A percentile compares a stretch with the other conserved stretches of the same genome.
phyloP scores from a whole-genome alignment of 2,113 vertebrate genomes.

The Burhinus bistriatus region DNA sequence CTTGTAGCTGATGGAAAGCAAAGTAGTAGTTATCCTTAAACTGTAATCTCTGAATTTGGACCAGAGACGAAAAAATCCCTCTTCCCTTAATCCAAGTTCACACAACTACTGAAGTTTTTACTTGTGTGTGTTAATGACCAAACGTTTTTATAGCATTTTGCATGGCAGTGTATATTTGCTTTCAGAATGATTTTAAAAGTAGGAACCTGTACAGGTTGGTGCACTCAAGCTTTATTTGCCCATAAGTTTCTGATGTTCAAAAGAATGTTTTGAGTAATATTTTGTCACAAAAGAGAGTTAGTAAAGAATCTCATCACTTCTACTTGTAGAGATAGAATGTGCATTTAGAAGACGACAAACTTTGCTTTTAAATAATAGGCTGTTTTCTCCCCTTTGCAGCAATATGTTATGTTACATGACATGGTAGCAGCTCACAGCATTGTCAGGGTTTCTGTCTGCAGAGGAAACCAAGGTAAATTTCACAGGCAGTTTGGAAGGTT shows the following conservation, averaged over 20 bases:
- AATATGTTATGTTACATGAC: constrained; percentile 96
- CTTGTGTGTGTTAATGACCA: not conserved
- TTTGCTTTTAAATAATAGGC: not conserved
- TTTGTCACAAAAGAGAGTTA: not conserved
- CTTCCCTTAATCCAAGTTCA: not conserved
- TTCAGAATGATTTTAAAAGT: not conserved
- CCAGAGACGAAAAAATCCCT: not conserved
- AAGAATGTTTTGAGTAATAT: not conserved
- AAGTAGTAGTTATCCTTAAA: not conserved
- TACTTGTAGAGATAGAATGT: not conserved
- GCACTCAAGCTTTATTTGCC: not conserved
- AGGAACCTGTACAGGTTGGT: not conserved
- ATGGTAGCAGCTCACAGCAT: constrained; percentile 97
- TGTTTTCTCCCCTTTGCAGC: constrained; percentile 74
- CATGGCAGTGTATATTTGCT: not conserved
- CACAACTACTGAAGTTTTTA: not conserved
- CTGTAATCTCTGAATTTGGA: not conserved
- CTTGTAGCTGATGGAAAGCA: not conserved
- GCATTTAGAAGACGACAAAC: not conserved
- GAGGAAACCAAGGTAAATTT: constrained; percentile 85
- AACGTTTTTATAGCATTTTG: not conserved
- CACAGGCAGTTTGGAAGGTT: not conserved
- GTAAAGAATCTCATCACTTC: not conserved
- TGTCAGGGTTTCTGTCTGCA: constrained; percentile 92
- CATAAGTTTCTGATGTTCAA: not conserved